Evolutionary conservation across 2,888 invertebrate genomes (phyloP).

Genomic region (Germaria angustata): DNA sequence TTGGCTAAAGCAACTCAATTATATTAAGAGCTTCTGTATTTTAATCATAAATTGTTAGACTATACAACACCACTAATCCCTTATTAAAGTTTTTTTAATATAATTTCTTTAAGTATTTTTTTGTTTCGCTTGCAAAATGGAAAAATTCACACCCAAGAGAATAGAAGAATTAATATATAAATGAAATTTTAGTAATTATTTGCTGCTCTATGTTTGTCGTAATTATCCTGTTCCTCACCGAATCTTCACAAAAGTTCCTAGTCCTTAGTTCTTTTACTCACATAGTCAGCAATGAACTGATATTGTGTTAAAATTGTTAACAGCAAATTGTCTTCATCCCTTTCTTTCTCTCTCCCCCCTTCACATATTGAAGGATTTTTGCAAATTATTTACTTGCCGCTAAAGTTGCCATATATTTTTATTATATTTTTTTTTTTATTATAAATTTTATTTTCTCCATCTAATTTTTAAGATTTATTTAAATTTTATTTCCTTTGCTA

Average conservation of each 20-base stretch:
- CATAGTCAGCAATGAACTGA: not conserved
- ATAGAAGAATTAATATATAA: not conserved
- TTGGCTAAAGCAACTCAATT: conserved; percentile 53
- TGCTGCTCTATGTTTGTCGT: conserved; percentile 4
- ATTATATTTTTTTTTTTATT: not conserved
- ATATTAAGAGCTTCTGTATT: not conserved
- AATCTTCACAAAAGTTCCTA: conserved; percentile 2
- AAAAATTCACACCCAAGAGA: not conserved
- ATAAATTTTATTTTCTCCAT: not conserved
- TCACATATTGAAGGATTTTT: not conserved
- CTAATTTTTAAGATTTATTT: conserved; percentile 10
- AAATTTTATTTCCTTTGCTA: conserved; percentile 16
- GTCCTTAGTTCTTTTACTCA: not conserved
- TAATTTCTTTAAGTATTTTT: conserved; percentile 2
- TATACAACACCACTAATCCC: conserved; percentile 37
- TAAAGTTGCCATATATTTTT: not conserved
- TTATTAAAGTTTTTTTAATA: not conserved
- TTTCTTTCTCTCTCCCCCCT: not conserved
- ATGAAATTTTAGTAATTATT: conserved; percentile 26
- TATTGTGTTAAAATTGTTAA: conserved; percentile 1
- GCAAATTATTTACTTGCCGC: not conserved
- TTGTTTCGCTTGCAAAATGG: conserved; percentile 4
- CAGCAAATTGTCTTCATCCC: not conserved
- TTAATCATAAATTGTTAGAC: not conserved
- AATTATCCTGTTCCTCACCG: conserved; percentile 2